Conservation (phyloP, 2,888 invertebrate species). For the Cactoblastis cactorum region DNA sequence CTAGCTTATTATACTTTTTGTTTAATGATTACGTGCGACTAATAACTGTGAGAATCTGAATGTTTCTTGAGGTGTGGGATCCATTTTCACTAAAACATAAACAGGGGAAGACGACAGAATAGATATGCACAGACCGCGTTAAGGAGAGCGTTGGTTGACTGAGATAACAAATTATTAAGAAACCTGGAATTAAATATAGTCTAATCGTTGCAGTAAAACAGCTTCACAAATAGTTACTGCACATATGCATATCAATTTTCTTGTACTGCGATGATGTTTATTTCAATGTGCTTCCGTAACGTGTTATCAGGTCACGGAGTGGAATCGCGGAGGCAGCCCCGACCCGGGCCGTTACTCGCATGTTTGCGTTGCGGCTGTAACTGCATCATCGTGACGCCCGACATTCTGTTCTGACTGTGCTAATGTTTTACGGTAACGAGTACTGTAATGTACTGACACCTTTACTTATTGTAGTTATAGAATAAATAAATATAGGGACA, state of each 20-base stretch:
- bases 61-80: neutral
- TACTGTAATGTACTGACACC: neutral
- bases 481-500: too few relatives aligned
- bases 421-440: neutral
- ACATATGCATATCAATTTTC: too few relatives aligned
- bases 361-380: neutral
- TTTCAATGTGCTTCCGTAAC: neutral
- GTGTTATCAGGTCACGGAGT: neutral
- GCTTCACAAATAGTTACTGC: too few relatives aligned
- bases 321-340: neutral
- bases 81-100: neutral
- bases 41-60: constrained; percentile 1
- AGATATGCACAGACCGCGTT: neutral
- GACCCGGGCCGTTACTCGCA: neutral
- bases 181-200: neutral
- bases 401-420: neutral
- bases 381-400: neutral
- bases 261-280: neutral
- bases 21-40: constrained; percentile 7
- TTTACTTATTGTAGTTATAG: too few relatives aligned
- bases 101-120: neutral
- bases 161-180: neutral
- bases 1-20: constrained; percentile 5
- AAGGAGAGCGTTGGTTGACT: neutral
- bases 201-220: too few relatives aligned